phyloP scores from a whole-genome alignment of 2,888 invertebrate species.

The Acronicta aceris region DNA sequence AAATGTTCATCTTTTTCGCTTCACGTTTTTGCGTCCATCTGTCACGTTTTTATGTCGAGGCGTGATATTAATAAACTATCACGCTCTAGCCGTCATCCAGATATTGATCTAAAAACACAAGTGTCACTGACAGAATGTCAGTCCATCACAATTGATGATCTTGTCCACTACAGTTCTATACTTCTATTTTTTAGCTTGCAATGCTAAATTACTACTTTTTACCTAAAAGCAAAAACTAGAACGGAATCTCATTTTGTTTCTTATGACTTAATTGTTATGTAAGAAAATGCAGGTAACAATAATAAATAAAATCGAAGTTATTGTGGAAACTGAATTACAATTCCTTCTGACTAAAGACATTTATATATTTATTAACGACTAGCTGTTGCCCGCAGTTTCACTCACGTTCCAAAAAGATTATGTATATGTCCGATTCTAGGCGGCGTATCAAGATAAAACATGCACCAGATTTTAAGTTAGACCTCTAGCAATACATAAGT shows the following conservation, averaged over 20 bases:
- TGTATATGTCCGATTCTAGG: too few species aligned
- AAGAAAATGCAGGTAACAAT: neutral
- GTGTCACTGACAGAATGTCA: slow-evolving; percentile 13
- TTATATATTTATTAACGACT: too few species aligned
- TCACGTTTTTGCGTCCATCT: slow-evolving; percentile 24
- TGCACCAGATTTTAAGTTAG: too few species aligned
- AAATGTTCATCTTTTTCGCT: slow-evolving; percentile 5
- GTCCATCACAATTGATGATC: slow-evolving; percentile 17
- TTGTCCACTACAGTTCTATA: slow-evolving; percentile 17
- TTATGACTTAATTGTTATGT: neutral
- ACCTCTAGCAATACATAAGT: too few species aligned
- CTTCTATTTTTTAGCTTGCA: slow-evolving; percentile 37
- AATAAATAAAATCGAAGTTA: too few species aligned
- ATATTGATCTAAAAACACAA: slow-evolving; percentile 12
- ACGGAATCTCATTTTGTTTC: slow-evolving; percentile 24
- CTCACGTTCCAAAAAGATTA: too few species aligned
- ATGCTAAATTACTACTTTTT: slow-evolving; percentile 25
- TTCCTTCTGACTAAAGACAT: too few species aligned
- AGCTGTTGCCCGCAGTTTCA: too few species aligned
- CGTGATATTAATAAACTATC: slow-evolving; percentile 8
- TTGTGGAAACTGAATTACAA: too few species aligned
- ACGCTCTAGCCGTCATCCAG: slow-evolving; percentile 13
- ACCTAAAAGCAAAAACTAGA: slow-evolving; percentile 35
- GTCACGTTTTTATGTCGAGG: slow-evolving; percentile 23
- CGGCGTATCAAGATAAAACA: too few species aligned